Conservation (phyloP, 2,888 invertebrate species). For the Tiliacea aurago region DNA sequence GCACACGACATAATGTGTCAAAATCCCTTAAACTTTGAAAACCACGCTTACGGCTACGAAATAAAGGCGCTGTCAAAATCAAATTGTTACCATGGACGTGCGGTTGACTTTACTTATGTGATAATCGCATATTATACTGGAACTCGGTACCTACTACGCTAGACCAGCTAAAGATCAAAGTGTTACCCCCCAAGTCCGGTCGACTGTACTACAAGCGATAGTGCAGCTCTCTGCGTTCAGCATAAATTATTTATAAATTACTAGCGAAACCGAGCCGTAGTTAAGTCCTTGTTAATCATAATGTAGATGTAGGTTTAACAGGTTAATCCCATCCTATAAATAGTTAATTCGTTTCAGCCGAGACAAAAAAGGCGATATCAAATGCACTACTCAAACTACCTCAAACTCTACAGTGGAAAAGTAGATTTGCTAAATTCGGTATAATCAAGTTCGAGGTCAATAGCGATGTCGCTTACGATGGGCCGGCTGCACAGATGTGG, state of each 20-base stretch:
- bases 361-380: constrained; percentile 81
- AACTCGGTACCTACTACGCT: no score
- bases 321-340: background rate
- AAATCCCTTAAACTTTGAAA: background rate
- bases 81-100: background rate
- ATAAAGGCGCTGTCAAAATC: background rate
- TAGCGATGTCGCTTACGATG: constrained; percentile 85
- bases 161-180: no score
- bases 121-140: background rate
- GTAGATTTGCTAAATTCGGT: constrained; percentile 86
- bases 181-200: background rate
- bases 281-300: no score
- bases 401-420: constrained; percentile 81
- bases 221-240: background rate
- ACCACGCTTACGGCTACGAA: background rate
- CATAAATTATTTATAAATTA: no score
- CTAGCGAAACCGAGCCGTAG: no score
- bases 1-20: background rate
- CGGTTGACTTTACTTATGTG: background rate
- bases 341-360: constrained; percentile 77
- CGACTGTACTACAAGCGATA: background rate
- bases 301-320: background rate
- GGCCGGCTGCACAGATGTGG: constrained; percentile 88
- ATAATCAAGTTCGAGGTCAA: constrained; percentile 86
- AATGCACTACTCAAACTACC: constrained; percentile 83